These are phyloP conservation scores for Acrocera orbiculus DNA, from an alignment of 2,888 invertebrate genomes.

Conservation along the genomic window DNA sequence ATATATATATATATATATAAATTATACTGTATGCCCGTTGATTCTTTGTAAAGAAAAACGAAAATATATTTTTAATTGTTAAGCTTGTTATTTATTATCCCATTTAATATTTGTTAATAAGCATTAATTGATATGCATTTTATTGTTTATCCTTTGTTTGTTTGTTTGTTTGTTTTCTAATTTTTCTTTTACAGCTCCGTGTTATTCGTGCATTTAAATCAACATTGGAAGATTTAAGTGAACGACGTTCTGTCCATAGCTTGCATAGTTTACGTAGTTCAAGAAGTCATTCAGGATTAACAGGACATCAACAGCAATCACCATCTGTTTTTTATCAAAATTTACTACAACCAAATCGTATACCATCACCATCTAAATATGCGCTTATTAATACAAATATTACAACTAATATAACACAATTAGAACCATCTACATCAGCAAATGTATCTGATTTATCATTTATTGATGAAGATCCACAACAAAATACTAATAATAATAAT, in stretches of 20 bases:
- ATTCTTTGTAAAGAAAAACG: too few species aligned
- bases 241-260: slow-evolving; percentile 96
- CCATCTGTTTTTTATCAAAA: slow-evolving; percentile 22
- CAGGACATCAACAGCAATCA: slow-evolving; percentile 16
- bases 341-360: slow-evolving; percentile 18
- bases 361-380: background rate
- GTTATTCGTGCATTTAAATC: slow-evolving; percentile 99
- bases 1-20: background rate
- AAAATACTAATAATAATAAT: slow-evolving; percentile 12
- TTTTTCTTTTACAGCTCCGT: slow-evolving; percentile 78
- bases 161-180: slow-evolving; percentile 27
- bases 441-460: slow-evolving; percentile 47
- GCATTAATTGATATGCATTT: slow-evolving; percentile 2
- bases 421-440: slow-evolving; percentile 16
- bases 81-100: too few species aligned
- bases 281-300: slow-evolving; percentile 46
- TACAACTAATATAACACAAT: slow-evolving; percentile 17
- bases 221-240: slow-evolving; percentile 97
- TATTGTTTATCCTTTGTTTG: slow-evolving; percentile 17
- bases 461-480: slow-evolving; percentile 43
- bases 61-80: too few species aligned
- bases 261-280: slow-evolving; percentile 82
- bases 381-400: slow-evolving; percentile 1
- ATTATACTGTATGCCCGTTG: too few species aligned
- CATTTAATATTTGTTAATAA: too few species aligned